Evolutionary conservation across 2,113 vertebrate genomes (phyloP), one percentile per base, ranked within the genome.

Genomic region (Cryptotis parvus): DNA sequence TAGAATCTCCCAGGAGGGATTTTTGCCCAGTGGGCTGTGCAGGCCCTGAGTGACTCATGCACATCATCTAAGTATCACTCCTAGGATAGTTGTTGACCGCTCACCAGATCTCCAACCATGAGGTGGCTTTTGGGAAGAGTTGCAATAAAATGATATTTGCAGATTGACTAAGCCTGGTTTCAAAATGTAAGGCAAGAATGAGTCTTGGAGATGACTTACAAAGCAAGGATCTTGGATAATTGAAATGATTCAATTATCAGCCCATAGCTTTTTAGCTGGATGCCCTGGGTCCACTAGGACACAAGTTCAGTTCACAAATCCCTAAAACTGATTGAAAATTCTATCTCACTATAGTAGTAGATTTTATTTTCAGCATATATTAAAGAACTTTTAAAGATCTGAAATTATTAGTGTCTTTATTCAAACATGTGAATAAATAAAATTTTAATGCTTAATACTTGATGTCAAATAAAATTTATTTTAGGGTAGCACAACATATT

Each of bases 381-480:
- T 93, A 33, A 92, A 88, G 35, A 9, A 4, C 35, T 92, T 87
- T n/a, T n/a, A n/a, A n/a, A 65, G 4, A 74, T 37, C 29, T 82
- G 78, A 93, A 90, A 85, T 90, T 41, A 85, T 52, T 58, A 49
- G n/a, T 82, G 33, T 90, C 45, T 94, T 96, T 93, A 73, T 39
- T 86, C 27, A 72, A 72, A 78, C 31, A 35, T 55, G 9, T 49
- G 37, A 22, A 77, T 77, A n/a, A n/a, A n/a, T n/a, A 72, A 89
- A 89, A 68, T 20, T 66, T 77, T 76, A 37, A 83, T 93, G n/a
- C n/a, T n/a, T n/a, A n/a, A n/a, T n/a, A 65, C 35, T 83, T 63
- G 72, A 45, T 35, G 41, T 18, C 58, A 89, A 94, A 86, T 27
- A 52, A 63, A 93, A 92, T 26, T 58, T 16, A 70, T 12, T 84